Base-by-base conservation (phyloP, 2,113 vertebrate genomes). In the Clarias macrocephalus region DNA sequence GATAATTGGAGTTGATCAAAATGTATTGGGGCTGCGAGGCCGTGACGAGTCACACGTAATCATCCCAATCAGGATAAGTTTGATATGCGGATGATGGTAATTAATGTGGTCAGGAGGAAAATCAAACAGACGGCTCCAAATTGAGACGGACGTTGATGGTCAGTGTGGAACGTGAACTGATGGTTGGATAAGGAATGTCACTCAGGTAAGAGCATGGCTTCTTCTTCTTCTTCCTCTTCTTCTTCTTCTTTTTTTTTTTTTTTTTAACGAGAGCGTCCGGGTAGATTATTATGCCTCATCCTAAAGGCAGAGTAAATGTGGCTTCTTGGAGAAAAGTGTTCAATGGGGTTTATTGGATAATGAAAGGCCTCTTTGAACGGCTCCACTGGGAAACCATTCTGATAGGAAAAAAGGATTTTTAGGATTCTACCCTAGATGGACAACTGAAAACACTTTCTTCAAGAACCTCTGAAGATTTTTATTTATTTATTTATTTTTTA, bases 31-130 rank as follows among this genome's bases (percentile, higher is more conserved):
- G 68, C 88, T 28, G 48, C 54, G 33, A 85, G 66, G 66, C 66
- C 70, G 52, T 82, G 76, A 73, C 73, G 54, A 84, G 66, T 80
- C 85, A 65, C 82, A 59, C 56, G 60, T 86, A 89, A 84, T 89
- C 73, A 86, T 57, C 63, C 28, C 81, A 82, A 82, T 85, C 77
- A 81, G 84, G 28, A 77, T 18, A 66, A 28, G 83, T 83, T 63
- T 87, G 82, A 88, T 65, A 84, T 23, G 33, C 18, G 23, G 85
- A 86, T 83, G 56, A 88, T 62, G 66, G n/a, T 89, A 83, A 89
- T 90, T 88, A 76, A 75, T 66, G 48, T 62, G 62, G 73, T 72
- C n/a, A 66, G 54, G 85, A 91, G 75, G 68, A 82, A 84, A 85
- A 87, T 87, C 73, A 83, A 52, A 87, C 79, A 54, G 83, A 89